A percentile compares a stretch with the other conserved stretches of the same genome.
Evolutionary conservation across 2,888 invertebrate species (phyloP).

Genomic region (Serripes groenlandicus): DNA sequence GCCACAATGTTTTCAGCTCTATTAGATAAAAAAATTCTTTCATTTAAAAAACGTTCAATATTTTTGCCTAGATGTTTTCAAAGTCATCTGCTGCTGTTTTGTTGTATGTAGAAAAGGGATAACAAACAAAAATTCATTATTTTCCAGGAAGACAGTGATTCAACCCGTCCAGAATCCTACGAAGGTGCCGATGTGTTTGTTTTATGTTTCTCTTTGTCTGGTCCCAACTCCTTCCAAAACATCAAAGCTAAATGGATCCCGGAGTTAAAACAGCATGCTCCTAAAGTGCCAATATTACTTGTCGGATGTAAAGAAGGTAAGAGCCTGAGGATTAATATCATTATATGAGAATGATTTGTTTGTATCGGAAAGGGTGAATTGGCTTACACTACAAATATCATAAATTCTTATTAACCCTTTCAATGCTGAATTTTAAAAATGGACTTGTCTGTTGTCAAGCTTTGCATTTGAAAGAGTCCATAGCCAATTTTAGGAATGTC

Average conservation of each 20-base stretch:
- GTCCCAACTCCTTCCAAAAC: slow-evolving; percentile 50
- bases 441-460: too few species aligned
- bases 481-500: too few species aligned
- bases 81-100: too few species aligned
- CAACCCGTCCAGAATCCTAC: slow-evolving; percentile 57
- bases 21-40: background rate
- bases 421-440: too few species aligned
- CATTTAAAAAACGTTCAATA: background rate
- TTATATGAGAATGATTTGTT: too few species aligned
- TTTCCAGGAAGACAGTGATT: slow-evolving; percentile 62
- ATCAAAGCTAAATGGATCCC: slow-evolving; percentile 62
- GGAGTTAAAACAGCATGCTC: slow-evolving; percentile 59
- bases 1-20: background rate
- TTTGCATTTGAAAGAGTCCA: too few species aligned
- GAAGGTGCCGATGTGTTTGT: slow-evolving; percentile 58
- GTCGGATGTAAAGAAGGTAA: slow-evolving; percentile 67
- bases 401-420: too few species aligned
- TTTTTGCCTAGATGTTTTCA: background rate
- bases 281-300: slow-evolving; percentile 60
- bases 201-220: slow-evolving; percentile 60
- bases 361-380: too few species aligned
- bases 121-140: too few species aligned
- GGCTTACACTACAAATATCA: too few species aligned
- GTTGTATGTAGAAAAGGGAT: background rate
- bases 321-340: too few species aligned